Evolutionary conservation across 2,797 vertebrate species (phyloP), one percentile per base, ranked within the genome.

Genomic region (Kryptopterus vitreolus): DNA sequence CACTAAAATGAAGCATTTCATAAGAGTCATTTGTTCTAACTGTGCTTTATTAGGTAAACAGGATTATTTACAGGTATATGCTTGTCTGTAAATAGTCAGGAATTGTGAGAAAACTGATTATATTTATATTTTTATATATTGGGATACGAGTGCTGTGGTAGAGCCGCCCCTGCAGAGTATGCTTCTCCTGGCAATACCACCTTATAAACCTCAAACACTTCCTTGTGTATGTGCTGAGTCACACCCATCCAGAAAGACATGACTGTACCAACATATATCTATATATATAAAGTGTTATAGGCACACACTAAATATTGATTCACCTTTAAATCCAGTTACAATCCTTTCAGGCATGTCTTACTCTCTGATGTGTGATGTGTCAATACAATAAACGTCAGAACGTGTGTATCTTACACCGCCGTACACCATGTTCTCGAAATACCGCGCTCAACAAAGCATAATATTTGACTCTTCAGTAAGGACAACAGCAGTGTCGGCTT

Each of bases 131-230:
- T n/a, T 43, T 43, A 43, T 43, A 43, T 10, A 43, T 10, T 43
- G 38, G 38, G 38, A 43, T 43, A 43, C 38, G 6, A 43, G 38
- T 43, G 38, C 38, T 7, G 10, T 6, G 38, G 38, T 43, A 43
- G 38, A 43, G 7, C 38, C 38, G 38, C 38, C 38, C 10, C 38
- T 43, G 38, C 38, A 43, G 10, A 65, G 69, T 31, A 77, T 61
- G 74, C 74, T 69, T 69, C 20, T 66, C 43, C 59, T 74, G 48
- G 38, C 57, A 77, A 77, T 85, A 74, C 77, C 68, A 43, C 77
- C 55, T 77, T 80, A 31, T 70, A 46, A 53, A 69, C 65, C 77
- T 82, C 35, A 52, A 77, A 24, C 70, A 59, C 46, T 69, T 76
- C 58, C 43, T 84, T 82, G 79, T 80, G 59, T 48, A 62, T 52